Evolutionary conservation across 2,113 vertebrate genomes (phyloP).

Genomic region (Axis porcinus): DNA sequence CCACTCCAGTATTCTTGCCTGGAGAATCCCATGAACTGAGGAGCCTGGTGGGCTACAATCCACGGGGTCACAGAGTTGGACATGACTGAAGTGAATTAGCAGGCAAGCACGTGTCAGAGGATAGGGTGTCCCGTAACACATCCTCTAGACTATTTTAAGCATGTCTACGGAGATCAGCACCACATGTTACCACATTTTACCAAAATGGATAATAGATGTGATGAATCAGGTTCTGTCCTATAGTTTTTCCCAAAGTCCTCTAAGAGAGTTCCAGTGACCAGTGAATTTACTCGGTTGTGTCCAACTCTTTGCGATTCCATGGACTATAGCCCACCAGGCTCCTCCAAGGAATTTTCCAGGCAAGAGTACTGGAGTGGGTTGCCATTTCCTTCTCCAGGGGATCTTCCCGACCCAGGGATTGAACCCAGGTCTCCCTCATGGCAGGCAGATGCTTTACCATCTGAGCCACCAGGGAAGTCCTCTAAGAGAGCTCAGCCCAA

Average conservation of each 20-base stretch:
- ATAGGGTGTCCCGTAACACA: neutral
- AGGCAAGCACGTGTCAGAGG: neutral
- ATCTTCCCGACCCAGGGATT: rapidly evolving
- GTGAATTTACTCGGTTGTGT: neutral
- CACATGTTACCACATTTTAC: neutral
- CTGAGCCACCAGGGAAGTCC: neutral
- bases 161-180: neutral
- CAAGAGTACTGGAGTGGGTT: neutral
- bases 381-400: neutral
- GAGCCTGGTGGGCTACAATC: neutral
- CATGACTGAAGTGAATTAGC: neutral
- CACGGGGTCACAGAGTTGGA: rapidly evolving
- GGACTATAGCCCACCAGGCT: neutral
- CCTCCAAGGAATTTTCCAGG: neutral
- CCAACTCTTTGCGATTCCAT: neutral
- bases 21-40: neutral
- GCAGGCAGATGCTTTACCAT: rapidly evolving
- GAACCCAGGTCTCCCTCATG: rapidly evolving
- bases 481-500: neutral
- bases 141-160: neutral
- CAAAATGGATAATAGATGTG: neutral
- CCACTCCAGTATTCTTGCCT: neutral
- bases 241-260: neutral
- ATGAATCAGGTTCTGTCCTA: neutral
- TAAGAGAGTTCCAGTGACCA: neutral